Evolutionary conservation across 2,113 vertebrate species (phyloP), one percentile per base, ranked within the genome.

Genomic region (Psittacara wagleri): DNA sequence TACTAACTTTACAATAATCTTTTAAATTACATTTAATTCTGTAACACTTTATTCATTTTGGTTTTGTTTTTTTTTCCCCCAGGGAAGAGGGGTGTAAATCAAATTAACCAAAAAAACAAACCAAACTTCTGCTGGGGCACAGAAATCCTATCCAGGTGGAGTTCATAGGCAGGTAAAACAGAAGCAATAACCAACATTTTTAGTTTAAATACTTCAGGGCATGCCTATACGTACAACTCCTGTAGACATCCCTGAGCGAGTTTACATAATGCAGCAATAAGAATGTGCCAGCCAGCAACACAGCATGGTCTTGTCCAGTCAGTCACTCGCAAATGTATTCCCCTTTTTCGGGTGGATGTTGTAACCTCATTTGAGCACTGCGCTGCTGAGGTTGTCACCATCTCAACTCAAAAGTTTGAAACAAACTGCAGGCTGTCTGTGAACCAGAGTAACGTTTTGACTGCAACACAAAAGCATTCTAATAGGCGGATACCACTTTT

Each of bases 391-490:
- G 41, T 13, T 70, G 68, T 67, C 62, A 63, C 54, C 23, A n/a
- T 17, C 55, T 78, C 11, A 8, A 33, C 43, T 62, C 70, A 39
- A 14, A 1, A 1, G 18, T 31, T 33, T 78, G 24, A 77, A 81
- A 62, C n/a, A 61, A n/a, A 18, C 2, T 2, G 16, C n/a, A 63
- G 31, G 4, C 20, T 0, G 1, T 13, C 44, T 63, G 43, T 43
- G n/a, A 84, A 63, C 2, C 49, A 78, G 9, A 68, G 37, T 8
- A 44, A 48, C 20, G 10, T 63, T 86, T 4, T 2, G 0, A 67
- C n/a, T 75, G 64, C 64, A 78, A 59, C 28, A 49, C 29, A 72
- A 41, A 89, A 31, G 14, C 33, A 48, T 33, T 76, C 37, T 48
- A 72, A 64, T 1, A 43, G 19, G 20, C 35, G 61, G 35, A 62